Base-by-base conservation (phyloP, 2,888 invertebrate species). In the Tanypteryx hageni region DNA sequence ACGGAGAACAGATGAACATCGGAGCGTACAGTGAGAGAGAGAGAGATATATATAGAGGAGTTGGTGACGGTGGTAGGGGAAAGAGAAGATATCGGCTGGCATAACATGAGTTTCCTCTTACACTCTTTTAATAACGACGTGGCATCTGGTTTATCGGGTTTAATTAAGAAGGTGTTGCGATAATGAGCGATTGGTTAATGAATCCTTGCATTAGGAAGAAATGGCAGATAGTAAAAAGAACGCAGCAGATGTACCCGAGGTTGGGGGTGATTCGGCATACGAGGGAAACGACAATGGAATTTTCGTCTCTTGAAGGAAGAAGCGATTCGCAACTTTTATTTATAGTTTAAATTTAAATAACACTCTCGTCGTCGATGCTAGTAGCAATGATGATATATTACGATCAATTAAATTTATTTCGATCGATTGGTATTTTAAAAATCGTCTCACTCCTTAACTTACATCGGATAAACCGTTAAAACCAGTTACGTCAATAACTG, bases 81-180 rank as follows among this genome's bases (percentile, higher is more conserved):
- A 44, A 18, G 61, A 64, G 61, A 31, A 0, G 44, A 76, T 22
- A 68, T 76, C 22, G 89, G 64, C 44, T 44, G 89, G 89, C 64
- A n/a, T 89, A 64, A 89, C 89, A 89, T 64, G 89, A 89, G 89
- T 89, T 89, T 61, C 89, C 89, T 89, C 64, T 89, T 89, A 89
- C 89, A 64, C 64, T 18, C n/a, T 61, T 64, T 16, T 89, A 61
- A 27, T 61, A 89, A 68, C 89, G 64, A 44, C 7, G 5, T 2
- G 0, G 18, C 56, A 64, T 44, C 64, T 89, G 64, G 11, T 64
- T 89, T 64, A 89, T 89, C 64, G 56, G 61, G 56, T 13, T 89
- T 64, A 61, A 64, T 64, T 64, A 64, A 64, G 44, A 64, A 61
- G 61, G 64, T n/a, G 68, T 22, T 27, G 68, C 61, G 64, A 89